Evolutionary conservation across 2,888 invertebrate genomes (phyloP).

Genomic region (Actias luna): DNA sequence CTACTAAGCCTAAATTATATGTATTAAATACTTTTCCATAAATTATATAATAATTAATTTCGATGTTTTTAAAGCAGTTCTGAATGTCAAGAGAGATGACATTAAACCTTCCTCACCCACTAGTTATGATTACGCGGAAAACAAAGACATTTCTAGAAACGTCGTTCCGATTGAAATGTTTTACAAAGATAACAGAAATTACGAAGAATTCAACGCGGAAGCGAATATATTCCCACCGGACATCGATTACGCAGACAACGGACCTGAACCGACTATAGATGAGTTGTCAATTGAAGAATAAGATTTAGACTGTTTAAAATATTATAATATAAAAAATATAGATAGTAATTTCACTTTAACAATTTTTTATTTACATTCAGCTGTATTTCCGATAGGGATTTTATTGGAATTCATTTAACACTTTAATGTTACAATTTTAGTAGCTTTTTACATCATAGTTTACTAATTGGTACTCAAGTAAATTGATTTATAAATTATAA

Average conservation of each 20-base stretch:
- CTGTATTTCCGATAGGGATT: no score
- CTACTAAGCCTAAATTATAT: no score
- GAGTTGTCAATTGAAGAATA: not conserved
- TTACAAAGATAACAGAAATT: conserved; percentile 12
- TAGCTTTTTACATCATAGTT: no score
- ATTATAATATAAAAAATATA: not conserved
- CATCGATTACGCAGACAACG: conserved; percentile 13
- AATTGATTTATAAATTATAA: no score
- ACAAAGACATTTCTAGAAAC: not conserved
- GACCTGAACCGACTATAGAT: not conserved
- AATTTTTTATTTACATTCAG: no score
- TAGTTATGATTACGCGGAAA: conserved; percentile 1
- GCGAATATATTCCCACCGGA: not conserved
- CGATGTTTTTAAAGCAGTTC: not conserved
- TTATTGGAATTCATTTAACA: no score
- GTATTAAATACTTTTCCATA: no score
- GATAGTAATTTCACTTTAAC: no score
- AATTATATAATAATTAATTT: no score
- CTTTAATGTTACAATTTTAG: no score
- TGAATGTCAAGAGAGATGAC: not conserved
- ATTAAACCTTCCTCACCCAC: not conserved
- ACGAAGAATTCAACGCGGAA: conserved; percentile 9
- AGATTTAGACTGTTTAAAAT: not conserved
- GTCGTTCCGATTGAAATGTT: not conserved
- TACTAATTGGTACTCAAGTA: no score